Conservation (phyloP, 2,888 invertebrate genomes). For the Xestia xanthographa region DNA sequence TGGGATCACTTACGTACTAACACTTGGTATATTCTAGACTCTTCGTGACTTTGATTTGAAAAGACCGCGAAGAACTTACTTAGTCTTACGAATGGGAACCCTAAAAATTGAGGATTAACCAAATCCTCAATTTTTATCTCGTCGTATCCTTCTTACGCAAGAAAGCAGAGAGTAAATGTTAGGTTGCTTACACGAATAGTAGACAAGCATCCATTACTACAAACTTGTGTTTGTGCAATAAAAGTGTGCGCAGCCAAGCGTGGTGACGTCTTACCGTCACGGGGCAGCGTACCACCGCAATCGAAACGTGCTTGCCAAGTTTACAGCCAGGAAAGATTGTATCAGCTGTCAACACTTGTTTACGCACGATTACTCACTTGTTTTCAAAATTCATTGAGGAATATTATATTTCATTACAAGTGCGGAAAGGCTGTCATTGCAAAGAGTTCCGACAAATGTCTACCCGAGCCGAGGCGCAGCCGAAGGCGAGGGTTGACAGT, state of each 20-base stretch:
- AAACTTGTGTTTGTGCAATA: conserved; percentile 33
- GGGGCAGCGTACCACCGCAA: conserved; percentile 17
- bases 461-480: too few relatives aligned
- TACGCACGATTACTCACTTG: conserved; percentile 20
- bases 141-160: too few relatives aligned
- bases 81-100: too few relatives aligned
- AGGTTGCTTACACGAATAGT: not conserved
- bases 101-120: not conserved
- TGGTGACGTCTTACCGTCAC: conserved; percentile 52
- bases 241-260: conserved; percentile 13
- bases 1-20: too few relatives aligned
- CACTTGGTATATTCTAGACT: too few relatives aligned
- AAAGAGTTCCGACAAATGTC: too few relatives aligned
- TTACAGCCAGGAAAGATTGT: conserved; percentile 14
- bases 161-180: not conserved
- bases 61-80: too few relatives aligned
- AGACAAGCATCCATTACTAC: not conserved
- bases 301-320: conserved; percentile 37
- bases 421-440: too few relatives aligned
- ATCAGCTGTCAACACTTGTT: conserved; percentile 21
- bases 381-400: conserved; percentile 4
- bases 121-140: too few relatives aligned
- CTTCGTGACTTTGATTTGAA: too few relatives aligned
- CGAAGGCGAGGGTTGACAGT: too few relatives aligned
- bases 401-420: too few relatives aligned